Evolutionary conservation across 2,888 invertebrate genomes (phyloP), one percentile per base, ranked within the genome.

Genomic region (Meghimatium bilineatum): DNA sequence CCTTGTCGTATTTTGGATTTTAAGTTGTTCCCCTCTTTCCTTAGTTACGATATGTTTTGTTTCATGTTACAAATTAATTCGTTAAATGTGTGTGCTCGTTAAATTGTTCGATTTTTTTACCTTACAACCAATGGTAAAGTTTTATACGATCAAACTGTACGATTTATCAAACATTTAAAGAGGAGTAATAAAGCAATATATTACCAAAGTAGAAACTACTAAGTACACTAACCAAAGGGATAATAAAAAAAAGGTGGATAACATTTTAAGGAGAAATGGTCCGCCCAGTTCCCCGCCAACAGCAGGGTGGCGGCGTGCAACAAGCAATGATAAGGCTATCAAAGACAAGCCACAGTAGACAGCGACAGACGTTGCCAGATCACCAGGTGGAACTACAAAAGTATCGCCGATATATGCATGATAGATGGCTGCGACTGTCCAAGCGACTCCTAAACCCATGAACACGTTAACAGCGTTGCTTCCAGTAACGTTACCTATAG

Each of bases 351-450:
- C 95, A 94, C 98, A 98, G 95, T 97, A 99, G 91, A 99, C 95
- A 77, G 98, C 98, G 91, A 99, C 99, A 87, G 98, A 98, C 95
- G 99, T 99, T 86, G 98, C 99, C 92, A 99, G 95, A 92, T 98
- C 97, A 95, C 94, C 95, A 91, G 97, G 96, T 85, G 96, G 94
- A 36, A 94, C 94, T 34, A 85, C 79, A 87, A 94, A 94, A 44
- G 78, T 63, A 14, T 87, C 84, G 29, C 91, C 92, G 90, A 90
- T 84, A n/a, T 87, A 86, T 1, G 89, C 87, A 90, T 91, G 91
- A 89, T 95, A 95, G 72, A 94, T 91, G 66, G 95, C 92, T 29
- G 95, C 95, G 32, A 95, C 93, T 29, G 95, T 88, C 95, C 95
- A 95, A 0, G 95, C 95, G 76, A 95, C 91, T 20, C 95, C 95